phyloP scores from a whole-genome alignment of 2,113 vertebrate species.

The Leptosomus discolor region DNA sequence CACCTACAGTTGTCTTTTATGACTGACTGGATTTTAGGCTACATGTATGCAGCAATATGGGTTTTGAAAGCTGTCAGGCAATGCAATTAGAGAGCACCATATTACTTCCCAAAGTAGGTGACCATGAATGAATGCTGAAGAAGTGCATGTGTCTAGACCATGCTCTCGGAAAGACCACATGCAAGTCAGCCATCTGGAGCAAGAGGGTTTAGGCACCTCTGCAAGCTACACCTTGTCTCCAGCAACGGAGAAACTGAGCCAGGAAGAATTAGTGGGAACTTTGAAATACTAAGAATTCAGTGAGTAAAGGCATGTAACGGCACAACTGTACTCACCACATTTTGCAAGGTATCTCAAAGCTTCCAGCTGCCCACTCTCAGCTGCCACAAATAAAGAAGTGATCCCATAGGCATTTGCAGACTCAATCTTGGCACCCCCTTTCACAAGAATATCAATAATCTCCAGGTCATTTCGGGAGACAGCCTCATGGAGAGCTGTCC shows the following conservation, averaged over 20 bases:
- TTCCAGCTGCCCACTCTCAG: constrained; percentile 85
- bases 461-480: constrained; percentile 81
- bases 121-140: not conserved
- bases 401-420: constrained; percentile 85
- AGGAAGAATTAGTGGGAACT: not conserved
- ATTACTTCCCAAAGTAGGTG: not conserved
- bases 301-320: not conserved
- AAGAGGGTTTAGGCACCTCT: not conserved
- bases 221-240: not conserved
- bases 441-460: constrained; percentile 87
- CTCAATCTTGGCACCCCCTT: constrained; percentile 85
- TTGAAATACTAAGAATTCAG: not conserved
- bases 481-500: constrained; percentile 90
- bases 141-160: not conserved
- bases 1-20: not conserved
- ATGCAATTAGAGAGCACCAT: not conserved
- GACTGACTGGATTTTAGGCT: not conserved
- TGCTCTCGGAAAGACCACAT: not conserved
- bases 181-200: not conserved
- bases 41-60: not conserved
- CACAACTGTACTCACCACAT: constrained; percentile 68
- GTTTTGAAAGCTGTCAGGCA: not conserved
- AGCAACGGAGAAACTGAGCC: not conserved
- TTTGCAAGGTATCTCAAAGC: constrained; percentile 83
- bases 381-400: constrained; percentile 86